A percentile compares a stretch with the other conserved stretches of the same genome.
Evolutionary conservation across 2,888 invertebrate species (phyloP).

Genomic region (Drosophila longiperda): DNA sequence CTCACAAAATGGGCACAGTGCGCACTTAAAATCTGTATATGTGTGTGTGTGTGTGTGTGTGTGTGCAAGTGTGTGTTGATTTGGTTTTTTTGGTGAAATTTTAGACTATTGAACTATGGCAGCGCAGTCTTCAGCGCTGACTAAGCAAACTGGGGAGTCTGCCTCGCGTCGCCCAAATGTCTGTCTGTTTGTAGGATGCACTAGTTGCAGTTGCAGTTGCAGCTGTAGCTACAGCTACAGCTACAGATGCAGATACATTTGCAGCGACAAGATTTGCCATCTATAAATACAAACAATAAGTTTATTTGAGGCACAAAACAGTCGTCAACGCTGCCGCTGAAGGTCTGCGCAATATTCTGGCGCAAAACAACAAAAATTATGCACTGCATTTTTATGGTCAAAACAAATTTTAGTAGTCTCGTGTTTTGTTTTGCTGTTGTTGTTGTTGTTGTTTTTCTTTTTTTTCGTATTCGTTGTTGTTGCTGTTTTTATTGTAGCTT

Average conservation of each 20-base stretch:
- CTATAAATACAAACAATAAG: slow-evolving; percentile 69
- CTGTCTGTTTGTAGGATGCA: slow-evolving; percentile 46
- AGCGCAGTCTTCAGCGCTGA: slow-evolving; percentile 47
- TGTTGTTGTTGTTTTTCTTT: slow-evolving; percentile 23
- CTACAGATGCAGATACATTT: neutral
- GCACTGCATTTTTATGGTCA: slow-evolving; percentile 68
- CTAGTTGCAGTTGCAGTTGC: slow-evolving; percentile 20
- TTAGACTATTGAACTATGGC: slow-evolving; percentile 76
- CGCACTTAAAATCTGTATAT: slow-evolving; percentile 55
- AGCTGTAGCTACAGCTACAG: slow-evolving; percentile 13
- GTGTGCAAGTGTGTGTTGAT: slow-evolving; percentile 34
- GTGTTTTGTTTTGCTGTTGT: slow-evolving; percentile 18
- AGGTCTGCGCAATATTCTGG: slow-evolving; percentile 64
- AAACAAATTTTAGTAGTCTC: slow-evolving; percentile 39
- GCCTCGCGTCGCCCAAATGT: slow-evolving; percentile 63
- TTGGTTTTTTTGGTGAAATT: slow-evolving; percentile 60
- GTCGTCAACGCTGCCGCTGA: slow-evolving; percentile 51
- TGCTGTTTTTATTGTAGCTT: slow-evolving; percentile 56
- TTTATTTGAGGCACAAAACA: slow-evolving; percentile 68
- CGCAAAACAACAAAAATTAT: slow-evolving; percentile 52
- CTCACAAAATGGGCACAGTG: slow-evolving; percentile 65
- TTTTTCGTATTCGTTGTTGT: slow-evolving; percentile 25
- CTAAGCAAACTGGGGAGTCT: slow-evolving; percentile 47
- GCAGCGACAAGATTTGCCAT: slow-evolving; percentile 36
- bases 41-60: slow-evolving; percentile 13